Conservation (phyloP, 2,888 invertebrate species). For the Pyrocoelia pectoralis region DNA sequence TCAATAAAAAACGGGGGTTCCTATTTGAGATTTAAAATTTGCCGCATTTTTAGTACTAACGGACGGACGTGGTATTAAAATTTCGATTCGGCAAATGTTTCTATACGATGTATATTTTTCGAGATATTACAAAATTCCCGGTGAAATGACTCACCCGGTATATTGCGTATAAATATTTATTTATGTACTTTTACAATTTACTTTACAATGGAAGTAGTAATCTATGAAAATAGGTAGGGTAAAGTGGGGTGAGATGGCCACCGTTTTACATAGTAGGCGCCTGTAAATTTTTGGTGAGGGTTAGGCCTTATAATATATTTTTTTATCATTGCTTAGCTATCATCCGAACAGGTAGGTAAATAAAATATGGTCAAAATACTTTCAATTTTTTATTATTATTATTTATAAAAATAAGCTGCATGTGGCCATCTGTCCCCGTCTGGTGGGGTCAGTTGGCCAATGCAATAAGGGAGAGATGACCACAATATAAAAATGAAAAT, state of each 20-base stretch:
- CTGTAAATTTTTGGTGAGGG: conserved; percentile 12
- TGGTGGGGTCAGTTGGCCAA: conserved; percentile 26
- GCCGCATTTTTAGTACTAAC: too few species aligned
- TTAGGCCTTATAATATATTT: conserved; percentile 7
- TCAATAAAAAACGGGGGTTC: too few species aligned
- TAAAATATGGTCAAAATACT: conserved; percentile 23
- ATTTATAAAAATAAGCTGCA: conserved; percentile 17
- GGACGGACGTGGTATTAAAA: too few species aligned
- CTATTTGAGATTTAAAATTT: too few species aligned
- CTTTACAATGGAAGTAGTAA: too few species aligned
- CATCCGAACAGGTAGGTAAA: conserved; percentile 23
- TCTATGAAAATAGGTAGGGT: too few species aligned
- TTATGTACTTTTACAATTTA: too few species aligned
- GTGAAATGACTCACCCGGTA: too few species aligned
- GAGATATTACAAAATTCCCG: too few species aligned
- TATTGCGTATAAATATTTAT: too few species aligned
- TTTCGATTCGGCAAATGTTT: too few species aligned
- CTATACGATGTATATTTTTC: too few species aligned
- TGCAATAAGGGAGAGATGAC: not conserved
- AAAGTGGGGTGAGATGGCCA: conserved; percentile 9
- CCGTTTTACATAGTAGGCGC: not conserved
- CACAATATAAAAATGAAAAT: not conserved
- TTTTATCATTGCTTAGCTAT: conserved; percentile 16
- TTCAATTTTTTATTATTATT: conserved; percentile 22
- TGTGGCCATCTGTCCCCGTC: conserved; percentile 29